Base-by-base conservation (phyloP, 2,888 invertebrate genomes). In the Spilarctia lutea region DNA sequence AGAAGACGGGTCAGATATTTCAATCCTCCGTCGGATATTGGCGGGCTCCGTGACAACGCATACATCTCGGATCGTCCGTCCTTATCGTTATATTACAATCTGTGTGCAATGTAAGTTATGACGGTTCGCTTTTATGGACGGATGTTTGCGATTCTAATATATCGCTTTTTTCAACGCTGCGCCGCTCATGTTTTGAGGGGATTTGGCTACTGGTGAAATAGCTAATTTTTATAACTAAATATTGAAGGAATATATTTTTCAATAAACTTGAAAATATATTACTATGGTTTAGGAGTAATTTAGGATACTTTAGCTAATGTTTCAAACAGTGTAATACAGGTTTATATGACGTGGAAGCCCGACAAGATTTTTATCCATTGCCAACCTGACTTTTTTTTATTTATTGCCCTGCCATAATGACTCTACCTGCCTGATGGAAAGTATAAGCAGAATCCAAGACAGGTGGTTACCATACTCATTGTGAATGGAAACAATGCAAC, bases 21-120 rank as follows among this genome's bases (percentile, higher is more conserved):
- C 95, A 95, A 95, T 95, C 92, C 92, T 92, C 91, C 88, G 91
- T 93, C 95, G 95, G 95, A 95, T 95, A 95, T 95, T 94, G 94
- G 94, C 91, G 91, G 91, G 90, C 82, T 88, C 88, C 94, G 94
- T 94, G 95, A 93, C 92, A 93, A 90, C 92, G 94, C 95, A 94
- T 94, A 94, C 94, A 94, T 94, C 94, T 93, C 84, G 85, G 90
- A 88, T 88, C 84, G 89, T 86, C 89, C 88, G 81, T 85, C 86
- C 92, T 91, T 95, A 95, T 95, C 95, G 87, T 88, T 87, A 92
- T 95, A 94, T 94, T 94, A 91, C 91, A 92, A 95, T 95, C 94
- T 92, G 89, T 87, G 89, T 89, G 89, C 87, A 86, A 87, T 85
- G 83, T 90, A 91, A 90, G 89, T 90, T 91, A 91, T 91, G 89